These are phyloP conservation scores for Pampus argenteus DNA, from an alignment of 2,797 vertebrate genomes.

Conservation along the genomic window DNA sequence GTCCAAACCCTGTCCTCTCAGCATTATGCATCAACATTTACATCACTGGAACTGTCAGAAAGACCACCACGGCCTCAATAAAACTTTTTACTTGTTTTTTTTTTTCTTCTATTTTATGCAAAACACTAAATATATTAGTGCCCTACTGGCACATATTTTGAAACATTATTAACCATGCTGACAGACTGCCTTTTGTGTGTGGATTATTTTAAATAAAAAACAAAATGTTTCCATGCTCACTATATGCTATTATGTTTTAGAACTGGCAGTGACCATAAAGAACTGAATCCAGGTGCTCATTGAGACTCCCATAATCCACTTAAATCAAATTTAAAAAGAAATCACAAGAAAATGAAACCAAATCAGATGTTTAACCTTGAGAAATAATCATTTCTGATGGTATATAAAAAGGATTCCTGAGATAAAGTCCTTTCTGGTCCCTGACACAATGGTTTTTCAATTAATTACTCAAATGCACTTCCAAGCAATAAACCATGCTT, in stretches of 20 bases:
- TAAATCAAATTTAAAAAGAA: conserved; percentile 12
- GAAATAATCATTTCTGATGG: conserved; percentile 27
- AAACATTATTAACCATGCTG: conserved; percentile 8
- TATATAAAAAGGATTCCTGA: conserved; percentile 1
- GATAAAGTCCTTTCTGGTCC: conserved; percentile 17
- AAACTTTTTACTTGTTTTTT: conserved; percentile 2
- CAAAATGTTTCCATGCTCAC: conserved; percentile 12
- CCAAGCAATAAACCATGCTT: conserved; percentile 31
- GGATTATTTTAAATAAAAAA: conserved; percentile 6
- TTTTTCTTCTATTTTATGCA: conserved; percentile 21
- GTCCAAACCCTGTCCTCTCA: conserved; percentile 47
- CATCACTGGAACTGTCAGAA: conserved; percentile 29
- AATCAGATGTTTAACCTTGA: conserved; percentile 32
- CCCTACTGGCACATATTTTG: neutral
- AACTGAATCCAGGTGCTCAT: conserved; percentile 41
- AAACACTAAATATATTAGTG: conserved; percentile 15
- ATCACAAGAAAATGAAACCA: conserved; percentile 6
- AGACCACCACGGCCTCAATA: neutral
- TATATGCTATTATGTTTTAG: conserved; percentile 13
- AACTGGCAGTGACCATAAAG: neutral
- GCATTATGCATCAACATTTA: conserved; percentile 29
- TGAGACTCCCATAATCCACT: conserved; percentile 6
- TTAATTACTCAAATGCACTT: conserved; percentile 31
- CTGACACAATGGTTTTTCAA: conserved; percentile 37
- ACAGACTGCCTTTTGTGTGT: neutral